A percentile compares a stretch with the other conserved stretches of the same genome.
Conservation (phyloP, 2,797 vertebrate species). For the Pangasius mekongensis region DNA sequence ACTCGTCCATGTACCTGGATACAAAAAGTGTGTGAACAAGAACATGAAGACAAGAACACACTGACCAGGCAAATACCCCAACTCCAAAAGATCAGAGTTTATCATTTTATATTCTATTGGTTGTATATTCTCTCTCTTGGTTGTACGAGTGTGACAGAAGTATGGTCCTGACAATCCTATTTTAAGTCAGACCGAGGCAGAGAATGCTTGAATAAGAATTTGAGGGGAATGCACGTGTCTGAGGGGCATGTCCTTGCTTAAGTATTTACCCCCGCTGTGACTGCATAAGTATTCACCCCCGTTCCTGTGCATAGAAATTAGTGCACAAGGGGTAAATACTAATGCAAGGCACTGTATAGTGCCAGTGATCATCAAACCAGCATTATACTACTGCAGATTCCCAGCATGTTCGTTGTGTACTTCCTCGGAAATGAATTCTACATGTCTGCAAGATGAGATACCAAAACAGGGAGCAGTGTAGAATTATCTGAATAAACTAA, state of each 20-base stretch:
- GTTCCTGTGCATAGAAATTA: background rate
- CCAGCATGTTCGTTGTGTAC: background rate
- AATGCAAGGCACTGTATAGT: background rate
- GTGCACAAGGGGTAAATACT: background rate
- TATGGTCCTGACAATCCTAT: background rate
- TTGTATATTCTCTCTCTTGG: background rate
- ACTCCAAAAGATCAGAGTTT: background rate
- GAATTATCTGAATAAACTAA: background rate
- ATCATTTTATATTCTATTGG: background rate
- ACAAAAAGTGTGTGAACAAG: background rate
- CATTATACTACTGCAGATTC: background rate
- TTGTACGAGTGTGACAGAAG: background rate
- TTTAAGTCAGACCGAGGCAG: background rate
- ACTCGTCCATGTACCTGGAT: slow-evolving; percentile 90
- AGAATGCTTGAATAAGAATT: background rate
- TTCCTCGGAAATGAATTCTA: background rate
- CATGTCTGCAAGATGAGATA: background rate
- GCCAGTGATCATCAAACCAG: background rate
- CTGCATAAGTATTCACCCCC: background rate
- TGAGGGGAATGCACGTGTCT: background rate
- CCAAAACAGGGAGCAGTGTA: background rate
- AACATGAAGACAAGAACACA: background rate
- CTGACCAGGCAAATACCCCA: background rate
- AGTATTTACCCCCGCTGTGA: background rate
- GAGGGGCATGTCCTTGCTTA: background rate